Evolutionary conservation across 2,113 vertebrate species (phyloP), one percentile per base, ranked within the genome.

Genomic region (Callospermophilus lateralis): DNA sequence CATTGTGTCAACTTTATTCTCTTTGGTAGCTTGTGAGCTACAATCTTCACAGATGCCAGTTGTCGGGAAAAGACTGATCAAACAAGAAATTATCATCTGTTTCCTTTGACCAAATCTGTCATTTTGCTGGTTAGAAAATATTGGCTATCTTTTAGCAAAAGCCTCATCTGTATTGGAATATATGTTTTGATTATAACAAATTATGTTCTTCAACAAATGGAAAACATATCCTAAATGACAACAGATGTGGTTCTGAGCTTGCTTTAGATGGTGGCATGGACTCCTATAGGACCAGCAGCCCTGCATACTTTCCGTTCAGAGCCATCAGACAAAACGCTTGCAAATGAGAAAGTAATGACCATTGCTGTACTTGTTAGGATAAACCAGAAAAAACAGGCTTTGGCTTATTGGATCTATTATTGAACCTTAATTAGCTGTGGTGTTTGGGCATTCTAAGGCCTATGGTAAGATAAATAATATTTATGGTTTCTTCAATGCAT

Each of bases 241-340:
- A 94, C 98, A 98, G 97, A 98, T 98, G 98, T 98, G 96, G 89
- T 55, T 97, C 92, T 96, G 90, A 96, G 83, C 78, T 91, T 97
- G 96, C 81, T 96, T 96, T 88, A 93, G 96, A 96, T 94, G 92
- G 95, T 97, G 92, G 92, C 94, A 94, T 97, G 90, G n/a, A n/a
- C 84, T 98, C 95, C 89, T 94, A 96, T 81, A 97, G 94, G 96
- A 98, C 90, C 96, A 97, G 95, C 53, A 96, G 63, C 61, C 63
- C 77, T 90, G 90, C 55, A 86, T 93, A 94, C 58, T 97, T 98
- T 98, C 97, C 92, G 83, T 73, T 90, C 87, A 80, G 85, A 93
- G 90, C 96, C 96, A 88, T 96, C 88, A 94, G 97, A 97, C 89
- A 89, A 94, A 97, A 63, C 13, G 83, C 96, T 98, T 98, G 97